Evolutionary conservation across 1,140 invertebrate species (phyloP).

Genomic region (Adelges cooleyi): DNA sequence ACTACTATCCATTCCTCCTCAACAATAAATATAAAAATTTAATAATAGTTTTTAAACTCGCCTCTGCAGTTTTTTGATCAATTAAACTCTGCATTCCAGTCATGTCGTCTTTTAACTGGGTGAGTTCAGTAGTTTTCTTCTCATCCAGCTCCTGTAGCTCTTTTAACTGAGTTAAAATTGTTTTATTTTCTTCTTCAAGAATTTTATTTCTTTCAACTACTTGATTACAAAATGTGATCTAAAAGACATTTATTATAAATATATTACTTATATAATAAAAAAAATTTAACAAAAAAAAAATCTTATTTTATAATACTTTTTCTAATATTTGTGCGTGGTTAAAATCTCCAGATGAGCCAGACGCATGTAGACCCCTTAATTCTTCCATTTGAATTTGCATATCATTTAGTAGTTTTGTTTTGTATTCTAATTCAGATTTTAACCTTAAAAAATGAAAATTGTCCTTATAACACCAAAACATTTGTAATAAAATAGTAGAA

Average conservation of each 20-base stretch:
- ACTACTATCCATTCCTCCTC: no score
- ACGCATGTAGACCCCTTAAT: background rate
- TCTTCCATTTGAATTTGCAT: slow-evolving; percentile 20
- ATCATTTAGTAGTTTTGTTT: slow-evolving; percentile 11
- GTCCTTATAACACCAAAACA: no score
- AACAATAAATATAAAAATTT: no score
- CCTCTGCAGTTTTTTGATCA: slow-evolving; percentile 18
- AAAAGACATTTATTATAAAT: background rate
- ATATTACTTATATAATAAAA: no score
- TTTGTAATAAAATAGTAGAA: no score
- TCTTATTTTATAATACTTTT: no score
- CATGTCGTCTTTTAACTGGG: slow-evolving; percentile 10
- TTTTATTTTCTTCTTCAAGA: slow-evolving; percentile 3
- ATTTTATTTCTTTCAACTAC: slow-evolving; percentile 11
- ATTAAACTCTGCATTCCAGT: slow-evolving; percentile 21
- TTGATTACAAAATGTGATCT: slow-evolving; percentile 3
- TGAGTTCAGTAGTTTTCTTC: slow-evolving; percentile 9
- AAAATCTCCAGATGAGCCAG: background rate
- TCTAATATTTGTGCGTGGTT: slow-evolving; percentile 15
- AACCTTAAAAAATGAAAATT: background rate
- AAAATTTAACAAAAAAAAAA: no score
- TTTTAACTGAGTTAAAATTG: background rate
- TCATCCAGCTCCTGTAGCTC: slow-evolving; percentile 3
- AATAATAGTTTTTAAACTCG: no score
- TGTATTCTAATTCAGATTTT: slow-evolving; percentile 22